Evolutionary conservation across 1,140 invertebrate species (phyloP).

Genomic region (Andricus grossulariae): DNA sequence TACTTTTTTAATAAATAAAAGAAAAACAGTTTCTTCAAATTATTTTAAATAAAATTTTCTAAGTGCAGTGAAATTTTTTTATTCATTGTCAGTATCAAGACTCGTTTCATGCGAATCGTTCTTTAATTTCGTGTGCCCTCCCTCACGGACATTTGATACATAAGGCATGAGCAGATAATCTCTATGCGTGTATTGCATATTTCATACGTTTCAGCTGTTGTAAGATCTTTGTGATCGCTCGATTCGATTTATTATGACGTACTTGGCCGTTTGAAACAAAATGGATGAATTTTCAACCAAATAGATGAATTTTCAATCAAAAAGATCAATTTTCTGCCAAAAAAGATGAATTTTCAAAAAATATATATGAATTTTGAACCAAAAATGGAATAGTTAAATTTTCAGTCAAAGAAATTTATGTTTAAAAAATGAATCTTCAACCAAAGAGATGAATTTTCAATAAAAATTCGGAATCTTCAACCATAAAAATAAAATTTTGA

Average conservation of each 20-base stretch:
- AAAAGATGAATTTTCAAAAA: too few species aligned
- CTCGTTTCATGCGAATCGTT: conserved; percentile 8
- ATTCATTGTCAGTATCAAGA: not conserved
- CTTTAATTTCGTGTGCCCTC: conserved; percentile 18
- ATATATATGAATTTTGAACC: too few species aligned
- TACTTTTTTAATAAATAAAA: too few species aligned
- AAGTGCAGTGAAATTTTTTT: not conserved
- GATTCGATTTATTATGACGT: conserved; percentile 2
- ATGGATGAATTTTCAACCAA: too few species aligned
- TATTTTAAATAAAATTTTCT: too few species aligned
- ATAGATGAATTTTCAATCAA: not conserved
- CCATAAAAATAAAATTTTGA: too few species aligned
- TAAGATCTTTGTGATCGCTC: conserved; percentile 13
- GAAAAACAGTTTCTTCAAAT: too few species aligned
- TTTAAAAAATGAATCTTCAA: too few species aligned
- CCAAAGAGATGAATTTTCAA: too few species aligned
- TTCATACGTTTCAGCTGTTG: not conserved
- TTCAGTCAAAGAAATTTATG: too few species aligned
- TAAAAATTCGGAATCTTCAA: too few species aligned
- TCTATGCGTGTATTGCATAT: conserved; percentile 26
- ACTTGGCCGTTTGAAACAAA: not conserved
- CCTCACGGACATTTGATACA: conserved; percentile 21
- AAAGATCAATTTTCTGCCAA: not conserved
- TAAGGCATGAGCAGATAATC: conserved; percentile 29
- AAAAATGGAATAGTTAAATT: too few species aligned